Evolutionary conservation across 2,797 vertebrate species (phyloP), one percentile per base, ranked within the genome.

Genomic region (Muraenolepis orangiensis): DNA sequence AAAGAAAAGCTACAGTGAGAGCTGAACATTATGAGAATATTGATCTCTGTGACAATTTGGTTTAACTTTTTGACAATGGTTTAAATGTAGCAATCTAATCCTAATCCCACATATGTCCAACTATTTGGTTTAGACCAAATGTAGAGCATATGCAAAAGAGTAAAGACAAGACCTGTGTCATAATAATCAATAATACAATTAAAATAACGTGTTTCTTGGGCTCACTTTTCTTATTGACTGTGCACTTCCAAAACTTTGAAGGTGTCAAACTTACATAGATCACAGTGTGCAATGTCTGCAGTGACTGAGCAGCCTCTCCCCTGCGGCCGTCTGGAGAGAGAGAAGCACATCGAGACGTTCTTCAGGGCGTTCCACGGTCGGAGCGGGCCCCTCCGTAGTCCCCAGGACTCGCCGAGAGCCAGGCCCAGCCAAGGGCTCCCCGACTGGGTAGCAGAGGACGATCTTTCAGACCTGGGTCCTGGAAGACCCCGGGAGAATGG

Each of bases 291-390:
- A 74, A 94, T 94, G 93, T 87, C 94, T n/a, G 85, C 86, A 0
- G 88, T 95, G 74, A 92, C 87, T 30, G 82, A 80, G 64, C 94
- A 95, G 85, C 93, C 94, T 46, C 83, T 89, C 76, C 92, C 94
- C 4, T 91, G 92, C 23, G 89, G 90, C 28, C 77, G 73, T 20
- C 91, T 95, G 76, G 89, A 91, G 78, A 89, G 94, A 74, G 95
- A 95, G 78, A 94, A 91, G 71, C 95, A 95, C 82, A 94, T 96
- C 71, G 89, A 93, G 78, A 87, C 85, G 80, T 84, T 90, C 31
- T 89, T 91, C 77, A 89, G 81, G 74, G 85, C 90, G 73, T 91
- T 93, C 73, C 87, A 87, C 69, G 81, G 83, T 29, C 80, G 67
- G 31, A 80, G 84, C 16, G 84, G 83, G 8, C 79, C 82, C 14